Evolutionary conservation across 2,113 vertebrate species (phyloP), one percentile per base, ranked within the genome.

Genomic region (Microcebus jonahi): DNA sequence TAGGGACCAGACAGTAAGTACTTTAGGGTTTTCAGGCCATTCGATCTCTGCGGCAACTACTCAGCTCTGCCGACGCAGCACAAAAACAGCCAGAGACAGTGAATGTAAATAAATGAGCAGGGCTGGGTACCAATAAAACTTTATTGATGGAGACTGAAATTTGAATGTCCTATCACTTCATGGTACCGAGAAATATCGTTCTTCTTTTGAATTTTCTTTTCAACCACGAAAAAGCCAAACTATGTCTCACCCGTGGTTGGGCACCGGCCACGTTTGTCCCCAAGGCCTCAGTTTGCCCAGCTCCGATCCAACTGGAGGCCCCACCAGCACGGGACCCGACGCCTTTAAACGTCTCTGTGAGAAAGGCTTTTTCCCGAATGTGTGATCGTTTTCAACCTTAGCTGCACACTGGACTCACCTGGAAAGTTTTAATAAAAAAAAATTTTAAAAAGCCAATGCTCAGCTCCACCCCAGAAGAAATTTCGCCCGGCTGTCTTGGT

Each of bases 151-250:
- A 42, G 21, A 14, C 70, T 31, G 53, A 70, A 6, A n/a, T 67
- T 11, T 23, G 48, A 65, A 87, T 9, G 27, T 39, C 89, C 23
- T 55, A 34, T 67, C 34, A 23, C 17, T 67, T 88, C 31, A 75
- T 73, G 1, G 3, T 18, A 11, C 42, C 90, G 1, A 5, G 34
- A 67, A 57, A 67, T 71, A 12, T 21, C 42, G 8, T 63, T 92
- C 79, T 91, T 34, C 71, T 76, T 84, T 70, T 65, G n/a, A 17
- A n/a, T 39, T 77, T 77, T 71, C 42, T 59, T 92, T 63, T 93
- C 39, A 50, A 21, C n/a, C 17, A 18, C 6, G 3, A 36, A 79
- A 76, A 63, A 13, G 63, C 42, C 39, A 53, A 29, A 15, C 50
- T 23, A 18, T 34, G 53, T 42, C 75, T 42, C 36, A 2, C 27